Evolutionary conservation across 2,797 vertebrate species (phyloP), one percentile per base, ranked within the genome.

Genomic region (Siniperca undulata): DNA sequence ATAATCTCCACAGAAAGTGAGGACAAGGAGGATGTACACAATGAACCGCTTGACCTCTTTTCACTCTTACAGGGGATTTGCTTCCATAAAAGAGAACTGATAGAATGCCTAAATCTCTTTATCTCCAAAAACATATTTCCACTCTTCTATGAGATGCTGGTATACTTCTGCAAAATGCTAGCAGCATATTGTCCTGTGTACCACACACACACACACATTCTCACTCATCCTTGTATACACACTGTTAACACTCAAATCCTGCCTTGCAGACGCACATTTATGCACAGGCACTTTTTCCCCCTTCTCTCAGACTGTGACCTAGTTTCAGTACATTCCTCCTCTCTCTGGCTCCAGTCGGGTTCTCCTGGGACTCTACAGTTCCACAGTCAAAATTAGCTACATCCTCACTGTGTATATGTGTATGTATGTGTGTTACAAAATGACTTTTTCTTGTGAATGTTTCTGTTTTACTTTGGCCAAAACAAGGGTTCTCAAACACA

Each of bases 321-420:
- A 95, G 89, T 94, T 96, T 93, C 74, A 85, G 66, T 79, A 79
- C 91, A 93, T 94, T 94, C 93, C 91, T 95, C 77, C 80, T 86
- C 66, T 86, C 74, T 91, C 69, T 91, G 92, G 88, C 93, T 94
- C 73, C 89, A 75, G 52, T 85, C 67, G 24, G 53, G 64, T 85
- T 92, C 87, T 91, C 90, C 70, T 68, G 88, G 91, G 92, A 91
- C 80, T 87, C 74, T 42, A 80, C 82, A 86, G 67, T 86, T 91
- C 62, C 77, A 78, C 78, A 83, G 65, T 88, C 87, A 77, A 76
- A 87, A 74, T 90, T 42, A 88, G 68, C 65, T 73, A 14, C 78
- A 83, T 82, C 79, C 64, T 79, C 62, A 46, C 19, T 85, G 50
- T 77, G 46, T 48, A 16, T 74, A 20, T 48, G 55, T 73, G 55